Conservation (phyloP, 2,888 invertebrate species). For the Strigamia crassipes region DNA sequence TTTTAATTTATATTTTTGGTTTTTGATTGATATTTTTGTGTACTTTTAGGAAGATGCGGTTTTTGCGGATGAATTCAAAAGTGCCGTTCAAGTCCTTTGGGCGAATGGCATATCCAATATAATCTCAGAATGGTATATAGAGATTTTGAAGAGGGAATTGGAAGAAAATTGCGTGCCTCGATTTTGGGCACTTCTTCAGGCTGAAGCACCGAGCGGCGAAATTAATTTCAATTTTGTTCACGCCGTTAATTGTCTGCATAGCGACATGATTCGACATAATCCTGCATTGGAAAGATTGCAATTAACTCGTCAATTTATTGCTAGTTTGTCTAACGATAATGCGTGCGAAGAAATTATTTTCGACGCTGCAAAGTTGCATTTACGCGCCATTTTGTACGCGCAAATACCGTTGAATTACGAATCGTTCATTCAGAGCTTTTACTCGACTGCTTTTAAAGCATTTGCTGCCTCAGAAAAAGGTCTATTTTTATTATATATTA, state of each 20-base stretch:
- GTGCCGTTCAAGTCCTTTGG: background rate
- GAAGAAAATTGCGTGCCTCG: slow-evolving; percentile 19
- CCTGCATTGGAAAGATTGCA: background rate
- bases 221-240: background rate
- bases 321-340: background rate
- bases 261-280: background rate
- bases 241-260: background rate
- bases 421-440: slow-evolving; percentile 14
- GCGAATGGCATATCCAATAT: slow-evolving; percentile 14
- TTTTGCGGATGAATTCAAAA: background rate
- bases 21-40: background rate
- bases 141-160: slow-evolving; percentile 21
- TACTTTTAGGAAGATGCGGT: background rate
- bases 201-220: background rate
- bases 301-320: slow-evolving; percentile 19
- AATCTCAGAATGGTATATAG: slow-evolving; percentile 39
- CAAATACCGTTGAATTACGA: slow-evolving; percentile 41
- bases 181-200: slow-evolving; percentile 17
- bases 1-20: background rate
- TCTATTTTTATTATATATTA: too few relatives aligned
- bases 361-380: slow-evolving; percentile 5
- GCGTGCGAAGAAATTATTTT: background rate
- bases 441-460: slow-evolving; percentile 11
- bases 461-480: background rate
- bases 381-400: slow-evolving; percentile 29